phyloP scores from a whole-genome alignment of 2,113 vertebrate genomes.

The Caranx ignobilis region DNA sequence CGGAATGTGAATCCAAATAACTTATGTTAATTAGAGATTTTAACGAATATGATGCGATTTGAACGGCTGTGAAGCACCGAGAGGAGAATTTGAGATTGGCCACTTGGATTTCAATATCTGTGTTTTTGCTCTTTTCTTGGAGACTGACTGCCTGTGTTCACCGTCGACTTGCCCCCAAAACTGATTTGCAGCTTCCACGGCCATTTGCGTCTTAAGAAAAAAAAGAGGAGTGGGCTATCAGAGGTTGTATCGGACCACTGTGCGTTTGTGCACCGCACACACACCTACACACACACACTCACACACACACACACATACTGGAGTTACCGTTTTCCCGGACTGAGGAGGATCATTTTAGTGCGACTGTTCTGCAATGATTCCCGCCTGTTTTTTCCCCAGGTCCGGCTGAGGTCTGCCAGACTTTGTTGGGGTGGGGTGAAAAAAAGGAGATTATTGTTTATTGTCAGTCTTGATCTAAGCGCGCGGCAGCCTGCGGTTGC shows the following conservation, averaged over 20 bases:
- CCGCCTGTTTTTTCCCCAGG: constrained; percentile 35
- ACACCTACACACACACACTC: constrained; percentile 1
- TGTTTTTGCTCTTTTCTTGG: constrained; percentile 3
- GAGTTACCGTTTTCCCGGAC: constrained; percentile 50
- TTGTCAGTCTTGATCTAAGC: constrained; percentile 15
- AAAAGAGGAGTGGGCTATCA: constrained; percentile 53
- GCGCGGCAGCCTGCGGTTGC: constrained; percentile 22
- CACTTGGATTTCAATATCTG: constrained; percentile 47
- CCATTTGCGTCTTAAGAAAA: constrained; percentile 34
- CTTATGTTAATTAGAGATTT: constrained; percentile 72
- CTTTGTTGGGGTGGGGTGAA: constrained; percentile 37
- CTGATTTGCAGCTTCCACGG: constrained; percentile 45
- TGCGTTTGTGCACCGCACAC: constrained; percentile 16
- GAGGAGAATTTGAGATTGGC: constrained; percentile 37
- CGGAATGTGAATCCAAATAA: constrained; percentile 72
- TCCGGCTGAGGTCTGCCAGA: constrained; percentile 48
- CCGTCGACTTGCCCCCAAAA: constrained; percentile 45
- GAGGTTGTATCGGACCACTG: constrained; percentile 40
- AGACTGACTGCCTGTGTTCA: constrained; percentile 26
- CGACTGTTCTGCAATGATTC: constrained; percentile 25
- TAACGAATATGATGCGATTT: constrained; percentile 57
- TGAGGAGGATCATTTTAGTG: constrained; percentile 34
- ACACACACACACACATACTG: constrained; percentile 14
- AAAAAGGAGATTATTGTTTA: constrained; percentile 33
- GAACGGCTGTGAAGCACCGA: constrained; percentile 45